These are phyloP conservation scores for Charaxes varanes DNA, from an alignment of 1,140 invertebrate genomes.

Conservation along the genomic window DNA sequence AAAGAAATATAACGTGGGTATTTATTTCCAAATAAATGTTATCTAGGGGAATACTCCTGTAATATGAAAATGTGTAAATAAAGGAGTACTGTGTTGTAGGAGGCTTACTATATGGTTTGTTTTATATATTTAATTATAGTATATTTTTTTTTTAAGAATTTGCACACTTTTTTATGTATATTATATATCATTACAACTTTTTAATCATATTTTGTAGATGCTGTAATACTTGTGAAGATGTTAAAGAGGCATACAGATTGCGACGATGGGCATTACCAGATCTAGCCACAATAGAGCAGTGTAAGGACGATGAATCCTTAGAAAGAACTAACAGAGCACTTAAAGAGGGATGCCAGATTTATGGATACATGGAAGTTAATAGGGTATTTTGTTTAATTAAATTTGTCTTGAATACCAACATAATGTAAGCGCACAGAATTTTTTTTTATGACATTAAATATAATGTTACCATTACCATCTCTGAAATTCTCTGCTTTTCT, in stretches of 20 bases:
- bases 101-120: too few relatives aligned
- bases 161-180: too few relatives aligned
- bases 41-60: too few relatives aligned
- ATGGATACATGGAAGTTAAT: constrained; percentile 96
- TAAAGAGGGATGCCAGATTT: constrained; percentile 94
- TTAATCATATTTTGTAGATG: constrained; percentile 79
- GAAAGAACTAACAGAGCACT: constrained; percentile 84
- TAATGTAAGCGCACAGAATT: too few relatives aligned
- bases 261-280: constrained; percentile 91
- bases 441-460: too few relatives aligned
- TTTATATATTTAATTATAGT: background rate
- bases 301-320: constrained; percentile 86
- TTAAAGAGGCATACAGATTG: constrained; percentile 91
- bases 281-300: constrained; percentile 89
- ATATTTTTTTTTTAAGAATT: constrained; percentile 3
- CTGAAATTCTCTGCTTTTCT: too few relatives aligned
- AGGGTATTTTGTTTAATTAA: constrained; percentile 76
- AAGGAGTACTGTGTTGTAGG: too few relatives aligned
- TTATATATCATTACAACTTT: too few relatives aligned
- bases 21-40: too few relatives aligned
- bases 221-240: constrained; percentile 97
- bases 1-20: too few relatives aligned
- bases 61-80: too few relatives aligned
- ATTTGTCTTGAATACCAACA: background rate
- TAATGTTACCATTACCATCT: too few relatives aligned